Base-by-base conservation (phyloP, 2,888 invertebrate genomes). In the Leptothorax acervorum region DNA sequence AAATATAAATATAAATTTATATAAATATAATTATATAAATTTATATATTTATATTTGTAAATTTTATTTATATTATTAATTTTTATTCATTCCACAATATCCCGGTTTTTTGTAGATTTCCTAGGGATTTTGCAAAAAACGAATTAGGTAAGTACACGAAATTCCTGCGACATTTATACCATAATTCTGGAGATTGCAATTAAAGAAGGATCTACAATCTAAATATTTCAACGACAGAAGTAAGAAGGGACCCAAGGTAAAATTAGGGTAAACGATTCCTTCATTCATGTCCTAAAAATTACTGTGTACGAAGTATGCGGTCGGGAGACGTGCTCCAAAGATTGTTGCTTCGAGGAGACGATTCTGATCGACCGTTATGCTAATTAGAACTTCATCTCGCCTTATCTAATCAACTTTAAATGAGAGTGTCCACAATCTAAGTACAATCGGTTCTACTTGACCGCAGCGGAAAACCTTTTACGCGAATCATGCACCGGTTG, bases 351-450 rank as follows among this genome's bases (percentile, higher is more conserved):
- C 4, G 23, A 48, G 3, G 9, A 57, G 2, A 45, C 8, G 35
- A n/a, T 12, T 31, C 31, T 60, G 35, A 57, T 68, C 5, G 23
- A 79, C 11, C 5, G n/a, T 70, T 48, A 18, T 11, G 18, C 45
- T 4, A 79, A 79, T 79, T 35, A 60, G 6, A 70, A 81, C 9
- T 71, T 23, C 28, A 81, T 71, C 23, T 48, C 23, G 60, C 9
- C 9, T 81, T 71, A 81, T 81, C 39, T 60, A 79, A 57, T 60
- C 35, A 60, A 71, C 18, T 55, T 66, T 12, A 60, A 60, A 71
- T 39, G 15, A 62, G 15, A 48, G 12, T 71, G 28, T n/a, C 42
- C n/a, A 23, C n/a, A 15, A n/a, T 53, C 31, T 81, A 81, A 81
- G 60, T 70, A 23, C 15, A 57, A 71, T 81, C 12, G 48, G 23